Evolutionary conservation across 2,888 invertebrate genomes (phyloP).

Genomic region (Troides oblongomaculatus): DNA sequence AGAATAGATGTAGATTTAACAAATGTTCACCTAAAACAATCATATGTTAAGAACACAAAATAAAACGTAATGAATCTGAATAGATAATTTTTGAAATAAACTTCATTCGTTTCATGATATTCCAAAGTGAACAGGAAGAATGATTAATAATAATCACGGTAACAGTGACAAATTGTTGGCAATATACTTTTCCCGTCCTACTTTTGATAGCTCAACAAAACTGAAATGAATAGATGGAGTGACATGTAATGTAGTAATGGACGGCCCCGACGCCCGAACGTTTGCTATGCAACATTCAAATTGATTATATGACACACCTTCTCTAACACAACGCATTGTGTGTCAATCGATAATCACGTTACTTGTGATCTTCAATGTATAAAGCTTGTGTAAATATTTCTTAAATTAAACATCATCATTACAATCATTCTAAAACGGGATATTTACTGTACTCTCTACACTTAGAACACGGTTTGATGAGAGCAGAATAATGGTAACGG

Average conservation of each 20-base stretch:
- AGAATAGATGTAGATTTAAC: too few species aligned
- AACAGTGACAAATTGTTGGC: slow-evolving; percentile 61
- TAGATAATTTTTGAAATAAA: background rate
- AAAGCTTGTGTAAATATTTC: background rate
- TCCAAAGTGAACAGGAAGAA: slow-evolving; percentile 27
- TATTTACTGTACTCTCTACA: too few species aligned
- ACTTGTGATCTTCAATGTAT: slow-evolving; percentile 26
- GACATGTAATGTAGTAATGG: slow-evolving; percentile 62
- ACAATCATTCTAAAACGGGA: too few species aligned
- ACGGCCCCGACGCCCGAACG: slow-evolving; percentile 56
- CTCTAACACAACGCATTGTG: slow-evolving; percentile 68
- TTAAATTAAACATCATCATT: background rate
- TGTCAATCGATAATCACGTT: slow-evolving; percentile 65
- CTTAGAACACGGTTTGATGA: too few species aligned
- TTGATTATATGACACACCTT: slow-evolving; percentile 66
- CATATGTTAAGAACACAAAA: background rate
- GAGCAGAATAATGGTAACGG: too few species aligned
- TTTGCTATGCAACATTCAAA: slow-evolving; percentile 65
- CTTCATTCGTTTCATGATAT: background rate
- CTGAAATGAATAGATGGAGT: slow-evolving; percentile 51
- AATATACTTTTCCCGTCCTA: slow-evolving; percentile 51
- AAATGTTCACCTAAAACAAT: background rate
- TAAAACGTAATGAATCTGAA: background rate
- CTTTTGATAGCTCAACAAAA: slow-evolving; percentile 60
- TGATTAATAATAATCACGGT: slow-evolving; percentile 40